These are phyloP conservation scores for Metallyticus violacea DNA, from an alignment of 2,888 invertebrate species.

Conservation along the genomic window DNA sequence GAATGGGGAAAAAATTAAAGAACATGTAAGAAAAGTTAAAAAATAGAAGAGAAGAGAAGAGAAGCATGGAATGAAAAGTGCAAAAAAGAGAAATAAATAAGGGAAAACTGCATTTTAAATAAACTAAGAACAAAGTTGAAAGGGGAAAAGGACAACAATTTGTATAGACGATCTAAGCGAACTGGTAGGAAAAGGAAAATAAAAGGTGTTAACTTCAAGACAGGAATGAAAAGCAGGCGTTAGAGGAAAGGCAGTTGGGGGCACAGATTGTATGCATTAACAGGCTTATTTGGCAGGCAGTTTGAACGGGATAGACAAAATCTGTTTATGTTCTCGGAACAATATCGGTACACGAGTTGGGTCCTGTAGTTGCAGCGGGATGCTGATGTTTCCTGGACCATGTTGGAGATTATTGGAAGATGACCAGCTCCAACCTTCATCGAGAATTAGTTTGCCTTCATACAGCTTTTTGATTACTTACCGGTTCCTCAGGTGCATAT, in stretches of 20 bases:
- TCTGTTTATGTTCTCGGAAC: not conserved
- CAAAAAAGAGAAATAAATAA: not conserved
- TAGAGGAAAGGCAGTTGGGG: not conserved
- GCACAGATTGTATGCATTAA: not conserved
- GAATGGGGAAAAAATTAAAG: not conserved
- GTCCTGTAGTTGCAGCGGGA: not conserved
- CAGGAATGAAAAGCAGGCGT: not conserved
- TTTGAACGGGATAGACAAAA: too few species aligned
- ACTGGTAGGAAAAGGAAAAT: not conserved
- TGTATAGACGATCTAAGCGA: not conserved
- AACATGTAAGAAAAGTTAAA: not conserved
- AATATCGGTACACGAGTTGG: not conserved
- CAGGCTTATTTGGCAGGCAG: not conserved
- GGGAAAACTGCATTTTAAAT: not conserved
- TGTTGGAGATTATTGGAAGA: not conserved
- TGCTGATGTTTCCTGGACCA: not conserved
- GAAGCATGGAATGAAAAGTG: not conserved
- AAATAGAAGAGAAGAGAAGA: not conserved
- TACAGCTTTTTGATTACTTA: too few species aligned
- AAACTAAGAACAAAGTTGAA: not conserved
- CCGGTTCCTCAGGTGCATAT: too few species aligned
- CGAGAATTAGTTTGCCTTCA: too few species aligned
- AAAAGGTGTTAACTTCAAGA: not conserved
- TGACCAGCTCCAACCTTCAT: not conserved
- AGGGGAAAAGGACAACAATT: not conserved